Evolutionary conservation across 92 coral and sea anemone species (phyloP), one percentile per base, ranked within the genome.

Genomic region (Palythoa caribaeorum): DNA sequence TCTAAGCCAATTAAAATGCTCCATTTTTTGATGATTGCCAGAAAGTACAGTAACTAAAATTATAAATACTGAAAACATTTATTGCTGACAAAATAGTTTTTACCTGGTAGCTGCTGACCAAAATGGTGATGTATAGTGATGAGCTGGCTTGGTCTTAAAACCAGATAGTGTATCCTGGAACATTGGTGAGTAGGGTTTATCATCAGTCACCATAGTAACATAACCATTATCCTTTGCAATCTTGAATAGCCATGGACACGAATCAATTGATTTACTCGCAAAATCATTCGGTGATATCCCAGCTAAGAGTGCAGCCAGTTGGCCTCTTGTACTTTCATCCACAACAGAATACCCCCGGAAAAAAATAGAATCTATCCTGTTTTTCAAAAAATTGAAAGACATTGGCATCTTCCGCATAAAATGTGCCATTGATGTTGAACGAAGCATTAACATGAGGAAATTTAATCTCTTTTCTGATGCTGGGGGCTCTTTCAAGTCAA

Each of bases 201-300:
- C 98, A 72, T 95, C 96, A 37, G 87, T 73, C 87, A 92, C 75
- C 90, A 95, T 39, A 0, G 98, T 95, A 16, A 86, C 98, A 92
- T 93, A 95, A 38, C 93, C 94, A 48, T 93, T 80, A 50, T 95
- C 93, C 81, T 91, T 92, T 78, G 90, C 90, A 21, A 91, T 84
- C 53, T 91, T 95, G 83, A 89, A 94, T n/a, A 95, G 73, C 98
- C 98, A 95, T n/a, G 98, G 98, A 62, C 85, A 79, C 14, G 84
- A 38, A 48, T 81, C 86, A 13, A 81, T 48, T 5, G 75, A 59
- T 6, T 44, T 65, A 16, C 21, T 17, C 14, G 68, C 35, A 68
- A 81, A 68, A 7, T 81, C 86, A 20, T 20, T 40, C 9, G 89
- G 84, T 8, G 89, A 39, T 14, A 84, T 20, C 47, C 94, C 94